Evolutionary conservation across 2,113 vertebrate genomes (phyloP), one percentile per base, ranked within the genome.

Genomic region (human): DNA sequence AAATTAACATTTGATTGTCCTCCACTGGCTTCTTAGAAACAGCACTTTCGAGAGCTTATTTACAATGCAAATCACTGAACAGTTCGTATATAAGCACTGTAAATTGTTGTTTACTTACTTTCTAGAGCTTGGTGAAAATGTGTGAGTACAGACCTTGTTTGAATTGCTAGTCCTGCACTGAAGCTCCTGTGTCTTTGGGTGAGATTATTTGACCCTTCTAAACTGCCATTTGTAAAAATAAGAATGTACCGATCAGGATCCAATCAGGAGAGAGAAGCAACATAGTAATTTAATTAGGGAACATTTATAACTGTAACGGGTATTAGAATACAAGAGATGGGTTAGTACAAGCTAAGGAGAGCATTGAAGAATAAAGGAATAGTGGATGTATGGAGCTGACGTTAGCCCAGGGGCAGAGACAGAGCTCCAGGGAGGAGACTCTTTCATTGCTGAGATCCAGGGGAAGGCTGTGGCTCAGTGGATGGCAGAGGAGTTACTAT

Each of bases 1-100:
- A 94, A 89, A 93, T 78, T 89, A 93, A 75, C 79, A 40, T 83
- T 72, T 76, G 85, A 76, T 86, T 55, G 2, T 83, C 45, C 18
- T 68, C 18, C 12, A 13, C 27, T 70, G 48, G 13, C n/a, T 93
- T 88, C 64, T 50, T 48, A 89, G 81, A 90, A 87, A 43, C 12
- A 2, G 55, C 7, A 3, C 45, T 30, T 73, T 76, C 20, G 18
- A 38, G n/a, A 59, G 70, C 35, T 90, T 45, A 75, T 81, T 95
- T 75, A 68, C 59, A 45, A 17, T 35, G 13, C 48, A 40, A 32
- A 70, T 55, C 81, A 66, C 50, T 40, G 84, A 52, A 4, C 84
- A 45, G 4, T 90, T 11, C 20, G 2, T 18, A 9, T 40, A 4
- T 43, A 85, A 80, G n/a, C 66, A 75, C 27, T 27, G 20, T 14